phyloP scores from a whole-genome alignment of 2,888 invertebrate genomes.

The Ecliptopera silaceata region DNA sequence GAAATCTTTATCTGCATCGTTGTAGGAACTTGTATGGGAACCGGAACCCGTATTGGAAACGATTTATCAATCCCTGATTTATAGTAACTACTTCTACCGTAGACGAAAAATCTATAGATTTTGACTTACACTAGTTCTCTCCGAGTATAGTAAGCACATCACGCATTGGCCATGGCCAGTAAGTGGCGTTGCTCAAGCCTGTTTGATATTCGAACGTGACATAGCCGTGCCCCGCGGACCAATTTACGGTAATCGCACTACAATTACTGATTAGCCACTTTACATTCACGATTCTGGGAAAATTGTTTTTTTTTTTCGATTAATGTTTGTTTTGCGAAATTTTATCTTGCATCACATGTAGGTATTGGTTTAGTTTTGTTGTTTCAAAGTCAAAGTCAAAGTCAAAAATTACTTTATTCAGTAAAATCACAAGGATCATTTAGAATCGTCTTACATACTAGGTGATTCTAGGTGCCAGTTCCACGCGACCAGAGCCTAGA shows the following conservation, averaged over 20 bases:
- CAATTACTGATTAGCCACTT: conserved; percentile 75
- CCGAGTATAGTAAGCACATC: conserved; percentile 54
- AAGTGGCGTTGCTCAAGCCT: conserved; percentile 70
- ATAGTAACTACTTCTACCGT: too few relatives aligned
- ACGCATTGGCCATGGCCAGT: conserved; percentile 69
- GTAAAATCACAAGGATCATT: too few relatives aligned
- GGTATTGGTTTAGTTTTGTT: too few relatives aligned
- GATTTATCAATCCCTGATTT: too few relatives aligned
- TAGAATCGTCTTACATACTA: too few relatives aligned
- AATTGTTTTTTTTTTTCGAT: conserved; percentile 26
- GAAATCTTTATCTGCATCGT: too few relatives aligned
- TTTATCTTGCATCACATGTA: background rate
- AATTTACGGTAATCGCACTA: conserved; percentile 76
- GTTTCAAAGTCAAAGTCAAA: too few relatives aligned
- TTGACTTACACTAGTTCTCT: conserved; percentile 20
- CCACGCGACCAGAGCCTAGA: too few relatives aligned
- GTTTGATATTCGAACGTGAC: conserved; percentile 77
- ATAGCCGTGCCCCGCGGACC: conserved; percentile 65
- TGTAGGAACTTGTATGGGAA: too few relatives aligned
- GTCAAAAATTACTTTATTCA: too few relatives aligned
- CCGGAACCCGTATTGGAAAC: too few relatives aligned
- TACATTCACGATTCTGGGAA: conserved; percentile 80
- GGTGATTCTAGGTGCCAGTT: too few relatives aligned
- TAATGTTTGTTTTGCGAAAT: conserved; percentile 1
- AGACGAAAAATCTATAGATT: background rate